phyloP scores from a whole-genome alignment of 2,113 vertebrate genomes.

The Seriola aureovittata region DNA sequence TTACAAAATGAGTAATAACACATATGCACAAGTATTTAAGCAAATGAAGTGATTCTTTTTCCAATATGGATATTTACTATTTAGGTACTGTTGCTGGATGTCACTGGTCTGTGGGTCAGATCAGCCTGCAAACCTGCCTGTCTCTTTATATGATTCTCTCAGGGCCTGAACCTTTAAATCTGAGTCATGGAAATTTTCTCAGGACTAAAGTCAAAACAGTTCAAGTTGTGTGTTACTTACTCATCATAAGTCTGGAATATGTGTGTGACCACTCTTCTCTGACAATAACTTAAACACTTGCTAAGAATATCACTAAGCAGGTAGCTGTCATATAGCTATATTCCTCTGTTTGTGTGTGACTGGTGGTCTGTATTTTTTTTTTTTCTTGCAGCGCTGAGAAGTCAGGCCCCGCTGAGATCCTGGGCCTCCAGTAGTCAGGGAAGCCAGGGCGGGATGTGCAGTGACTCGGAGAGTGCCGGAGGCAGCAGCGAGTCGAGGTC shows the following conservation, averaged over 20 bases:
- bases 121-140: neutral
- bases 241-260: conserved; percentile 49
- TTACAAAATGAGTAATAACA: neutral
- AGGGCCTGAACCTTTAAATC: conserved; percentile 27
- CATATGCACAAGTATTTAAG: neutral
- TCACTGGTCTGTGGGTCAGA: neutral
- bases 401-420: conserved; percentile 83
- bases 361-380: conserved; percentile 32
- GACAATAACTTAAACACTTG: conserved; percentile 37
- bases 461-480: conserved; percentile 97
- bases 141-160: neutral
- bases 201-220: conserved; percentile 25
- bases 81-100: neutral
- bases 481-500: conserved; percentile 98
- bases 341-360: conserved; percentile 25
- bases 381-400: conserved; percentile 64
- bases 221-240: conserved; percentile 29
- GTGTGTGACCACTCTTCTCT: conserved; percentile 11
- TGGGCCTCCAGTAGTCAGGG: conserved; percentile 92
- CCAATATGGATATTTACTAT: neutral
- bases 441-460: conserved; percentile 93
- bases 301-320: conserved; percentile 16
- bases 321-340: neutral
- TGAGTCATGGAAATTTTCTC: conserved; percentile 51
- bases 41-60: neutral